A percentile compares a stretch with the other conserved stretches of the same genome.
Evolutionary conservation across 2,113 vertebrate species (phyloP).

Genomic region (Paradoxurus hermaphroditus): DNA sequence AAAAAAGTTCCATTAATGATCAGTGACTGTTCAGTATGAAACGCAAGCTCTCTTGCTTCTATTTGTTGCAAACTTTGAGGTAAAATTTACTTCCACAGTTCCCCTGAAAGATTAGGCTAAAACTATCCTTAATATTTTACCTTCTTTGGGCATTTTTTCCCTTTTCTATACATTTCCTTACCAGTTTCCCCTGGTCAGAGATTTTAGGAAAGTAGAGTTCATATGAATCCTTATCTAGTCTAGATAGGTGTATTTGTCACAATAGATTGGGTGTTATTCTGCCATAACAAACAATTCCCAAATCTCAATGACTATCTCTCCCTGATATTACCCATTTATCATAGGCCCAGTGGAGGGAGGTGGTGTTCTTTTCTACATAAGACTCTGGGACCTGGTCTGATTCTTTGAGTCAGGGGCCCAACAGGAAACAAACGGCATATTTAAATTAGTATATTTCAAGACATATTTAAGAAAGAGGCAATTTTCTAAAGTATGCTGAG

Average conservation of each 20-base stretch:
- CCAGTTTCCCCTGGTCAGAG: not conserved
- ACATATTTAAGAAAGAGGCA: not conserved
- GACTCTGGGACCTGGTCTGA: not conserved
- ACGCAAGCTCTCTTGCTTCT: not conserved
- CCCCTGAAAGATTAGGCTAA: not conserved
- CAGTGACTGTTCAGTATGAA: not conserved
- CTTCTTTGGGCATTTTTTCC: not conserved
- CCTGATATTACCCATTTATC: not conserved
- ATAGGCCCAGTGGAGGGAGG: not conserved
- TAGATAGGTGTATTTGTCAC: not conserved
- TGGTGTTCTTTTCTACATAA: not conserved
- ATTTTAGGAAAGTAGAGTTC: not conserved
- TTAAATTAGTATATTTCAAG: slow-evolving; percentile 6
- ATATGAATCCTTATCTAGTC: not conserved
- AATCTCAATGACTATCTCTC: not conserved
- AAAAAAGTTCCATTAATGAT: not conserved
- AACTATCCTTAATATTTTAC: not conserved
- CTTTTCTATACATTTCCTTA: not conserved
- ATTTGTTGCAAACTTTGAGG: not conserved
- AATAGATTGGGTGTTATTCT: not conserved
- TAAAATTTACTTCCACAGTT: not conserved
- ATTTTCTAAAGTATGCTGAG: not conserved
- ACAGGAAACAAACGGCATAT: not conserved
- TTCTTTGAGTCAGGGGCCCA: not conserved
- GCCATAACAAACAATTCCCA: not conserved